Percentiles rank a stretch among this genome's conserved stretches.
These are phyloP conservation scores for Bombus waltoni DNA, from an alignment of 1,140 invertebrate genomes.

Conservation along the genomic window DNA sequence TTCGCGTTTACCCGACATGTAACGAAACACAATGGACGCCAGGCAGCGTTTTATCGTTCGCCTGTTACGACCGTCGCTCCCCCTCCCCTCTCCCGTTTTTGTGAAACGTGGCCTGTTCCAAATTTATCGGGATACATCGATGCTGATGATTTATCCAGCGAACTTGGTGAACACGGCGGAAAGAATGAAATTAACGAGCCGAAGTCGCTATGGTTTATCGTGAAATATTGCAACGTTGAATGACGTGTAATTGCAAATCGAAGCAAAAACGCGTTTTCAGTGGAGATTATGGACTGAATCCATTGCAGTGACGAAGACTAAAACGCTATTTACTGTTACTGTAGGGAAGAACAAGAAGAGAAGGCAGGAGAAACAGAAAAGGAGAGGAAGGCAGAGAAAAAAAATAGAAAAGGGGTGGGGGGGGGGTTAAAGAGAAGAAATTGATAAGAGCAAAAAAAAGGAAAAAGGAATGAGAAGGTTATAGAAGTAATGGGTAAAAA, in stretches of 20 bases:
- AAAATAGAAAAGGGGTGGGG: too few relatives aligned
- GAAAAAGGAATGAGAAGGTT: too few relatives aligned
- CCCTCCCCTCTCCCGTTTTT: background rate
- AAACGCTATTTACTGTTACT: too few relatives aligned
- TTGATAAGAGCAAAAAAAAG: too few relatives aligned
- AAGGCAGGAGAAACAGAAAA: too few relatives aligned
- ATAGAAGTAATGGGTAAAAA: background rate
- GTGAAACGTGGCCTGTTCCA: background rate
- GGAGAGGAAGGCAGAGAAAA: too few relatives aligned
- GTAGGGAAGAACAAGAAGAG: too few relatives aligned
- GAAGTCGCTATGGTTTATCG: background rate
- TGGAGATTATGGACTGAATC: background rate
- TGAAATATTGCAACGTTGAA: background rate
- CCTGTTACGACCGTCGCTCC: background rate
- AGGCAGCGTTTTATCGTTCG: constrained; percentile 13
- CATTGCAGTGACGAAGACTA: too few relatives aligned
- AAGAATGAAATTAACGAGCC: constrained; percentile 19
- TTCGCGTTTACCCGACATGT: constrained; percentile 27
- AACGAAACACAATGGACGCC: constrained; percentile 36
- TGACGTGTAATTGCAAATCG: background rate
- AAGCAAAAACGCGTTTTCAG: background rate
- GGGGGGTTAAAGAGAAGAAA: too few relatives aligned
- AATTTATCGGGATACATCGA: constrained; percentile 17
- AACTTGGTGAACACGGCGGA: too few relatives aligned
- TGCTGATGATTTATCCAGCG: background rate